These are phyloP conservation scores for Nyctereutes procyonoides DNA, from an alignment of 2,113 vertebrate species.

Conservation along the genomic window DNA sequence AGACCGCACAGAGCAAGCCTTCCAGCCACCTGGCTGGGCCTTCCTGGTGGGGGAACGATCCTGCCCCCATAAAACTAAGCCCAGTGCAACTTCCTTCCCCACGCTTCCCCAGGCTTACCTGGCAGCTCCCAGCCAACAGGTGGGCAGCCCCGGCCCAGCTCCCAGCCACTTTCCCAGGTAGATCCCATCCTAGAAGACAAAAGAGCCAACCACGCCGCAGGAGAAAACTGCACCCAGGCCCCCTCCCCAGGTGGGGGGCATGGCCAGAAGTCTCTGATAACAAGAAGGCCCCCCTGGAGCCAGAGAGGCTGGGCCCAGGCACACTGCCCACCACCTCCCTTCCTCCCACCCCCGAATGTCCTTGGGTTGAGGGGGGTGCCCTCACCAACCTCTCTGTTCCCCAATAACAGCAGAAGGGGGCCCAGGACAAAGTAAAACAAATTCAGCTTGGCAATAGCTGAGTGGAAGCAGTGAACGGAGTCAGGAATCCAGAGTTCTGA, in stretches of 20 bases:
- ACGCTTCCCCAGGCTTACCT: neutral
- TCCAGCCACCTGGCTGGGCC: neutral
- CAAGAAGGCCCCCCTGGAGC: neutral
- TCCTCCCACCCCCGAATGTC: neutral
- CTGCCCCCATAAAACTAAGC: neutral
- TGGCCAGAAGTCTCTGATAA: neutral
- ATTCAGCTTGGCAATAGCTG: neutral
- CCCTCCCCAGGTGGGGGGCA: neutral
- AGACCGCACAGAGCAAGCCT: neutral
- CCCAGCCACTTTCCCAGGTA: neutral
- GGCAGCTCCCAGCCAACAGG: neutral
- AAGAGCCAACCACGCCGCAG: slow-evolving; percentile 45
- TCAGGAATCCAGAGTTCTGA: neutral
- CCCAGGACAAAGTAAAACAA: neutral
- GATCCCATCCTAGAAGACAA: slow-evolving; percentile 64
- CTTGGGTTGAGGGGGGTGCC: neutral
- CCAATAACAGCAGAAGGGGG: neutral
- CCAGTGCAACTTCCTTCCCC: accelerated
- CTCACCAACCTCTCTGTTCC: neutral
- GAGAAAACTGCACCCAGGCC: slow-evolving; percentile 20
- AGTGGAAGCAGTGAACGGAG: neutral
- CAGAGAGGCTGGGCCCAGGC: neutral
- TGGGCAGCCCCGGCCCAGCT: neutral
- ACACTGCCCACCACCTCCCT: neutral
- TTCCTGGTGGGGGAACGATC: neutral